Evolutionary conservation across 2,888 invertebrate species (phyloP).

Genomic region (Mayetiola destructor): DNA sequence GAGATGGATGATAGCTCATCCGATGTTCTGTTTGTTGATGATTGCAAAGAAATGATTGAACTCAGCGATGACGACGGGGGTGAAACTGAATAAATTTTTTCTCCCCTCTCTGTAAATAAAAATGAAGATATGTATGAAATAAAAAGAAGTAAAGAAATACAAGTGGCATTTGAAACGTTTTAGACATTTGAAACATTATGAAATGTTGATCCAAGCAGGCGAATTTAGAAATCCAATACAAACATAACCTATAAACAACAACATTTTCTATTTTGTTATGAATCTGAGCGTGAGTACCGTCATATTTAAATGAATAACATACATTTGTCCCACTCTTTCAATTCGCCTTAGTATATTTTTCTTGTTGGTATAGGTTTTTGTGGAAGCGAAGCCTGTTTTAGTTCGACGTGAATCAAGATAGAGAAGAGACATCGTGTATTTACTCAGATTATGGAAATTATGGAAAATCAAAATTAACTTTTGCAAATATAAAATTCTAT

Average conservation of each 20-base stretch:
- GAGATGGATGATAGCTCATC: conserved; percentile 1
- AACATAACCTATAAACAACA: no score
- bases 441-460: not conserved
- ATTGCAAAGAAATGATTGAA: not conserved
- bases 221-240: no score
- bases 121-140: no score
- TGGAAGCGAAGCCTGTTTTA: not conserved
- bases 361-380: not conserved
- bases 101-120: no score
- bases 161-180: no score
- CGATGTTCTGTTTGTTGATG: conserved; percentile 2
- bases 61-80: not conserved
- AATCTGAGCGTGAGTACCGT: no score
- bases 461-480: no score
- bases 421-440: not conserved
- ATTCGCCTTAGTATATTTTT: not conserved
- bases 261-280: no score
- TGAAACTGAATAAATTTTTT: no score
- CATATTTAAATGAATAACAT: not conserved
- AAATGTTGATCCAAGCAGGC: no score
- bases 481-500: no score
- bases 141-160: no score
- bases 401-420: not conserved
- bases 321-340: not conserved
- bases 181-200: not conserved